Evolutionary conservation across 2,797 vertebrate genomes (phyloP).

Genomic region (Scleropages formosus): DNA sequence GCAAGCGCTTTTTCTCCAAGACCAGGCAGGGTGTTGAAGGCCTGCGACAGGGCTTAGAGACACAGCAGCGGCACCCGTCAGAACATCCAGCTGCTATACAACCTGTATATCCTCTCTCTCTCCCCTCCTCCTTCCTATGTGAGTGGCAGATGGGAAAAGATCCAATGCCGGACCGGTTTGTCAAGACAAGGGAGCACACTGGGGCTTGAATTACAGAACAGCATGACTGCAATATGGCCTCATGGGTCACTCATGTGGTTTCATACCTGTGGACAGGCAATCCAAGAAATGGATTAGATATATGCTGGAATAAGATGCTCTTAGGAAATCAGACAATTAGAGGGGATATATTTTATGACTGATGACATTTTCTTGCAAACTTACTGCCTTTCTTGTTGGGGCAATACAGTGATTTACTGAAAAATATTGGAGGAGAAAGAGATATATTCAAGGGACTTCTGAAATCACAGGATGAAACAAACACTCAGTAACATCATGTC

Average conservation of each 20-base stretch:
- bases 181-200: not conserved
- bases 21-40: slow-evolving; percentile 29
- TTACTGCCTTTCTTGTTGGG: no score
- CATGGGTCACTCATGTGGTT: not conserved
- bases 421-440: no score
- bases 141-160: no score
- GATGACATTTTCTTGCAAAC: not conserved
- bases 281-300: not conserved
- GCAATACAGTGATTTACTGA: no score
- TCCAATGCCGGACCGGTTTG: not conserved
- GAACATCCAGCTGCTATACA: slow-evolving; percentile 31
- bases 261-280: not conserved
- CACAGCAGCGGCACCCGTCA: no score
- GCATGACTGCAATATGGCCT: not conserved
- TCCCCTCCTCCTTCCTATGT: not conserved
- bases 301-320: not conserved
- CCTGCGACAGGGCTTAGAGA: slow-evolving; percentile 26
- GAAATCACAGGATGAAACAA: no score
- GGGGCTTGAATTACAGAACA: not conserved
- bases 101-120: slow-evolving; percentile 27
- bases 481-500: no score
- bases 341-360: not conserved
- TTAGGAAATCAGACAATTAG: not conserved
- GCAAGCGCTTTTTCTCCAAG: not conserved
- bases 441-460: no score